These are phyloP conservation scores for Limenitis camilla DNA, from an alignment of 2,888 invertebrate genomes.

Conservation along the genomic window DNA sequence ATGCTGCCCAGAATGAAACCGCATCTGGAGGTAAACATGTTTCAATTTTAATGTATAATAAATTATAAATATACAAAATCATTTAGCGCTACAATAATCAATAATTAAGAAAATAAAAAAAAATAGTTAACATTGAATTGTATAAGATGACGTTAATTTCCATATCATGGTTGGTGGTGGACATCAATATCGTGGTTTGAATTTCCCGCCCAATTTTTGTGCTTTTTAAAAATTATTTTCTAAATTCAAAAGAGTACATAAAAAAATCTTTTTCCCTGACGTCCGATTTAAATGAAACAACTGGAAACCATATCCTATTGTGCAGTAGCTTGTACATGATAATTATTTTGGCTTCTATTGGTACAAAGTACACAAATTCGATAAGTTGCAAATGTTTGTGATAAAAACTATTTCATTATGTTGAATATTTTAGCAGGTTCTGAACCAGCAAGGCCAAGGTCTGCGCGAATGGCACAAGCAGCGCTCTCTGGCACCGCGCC, in stretches of 20 bases:
- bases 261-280: too few species aligned
- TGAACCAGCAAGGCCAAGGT: conserved; percentile 77
- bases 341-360: background rate
- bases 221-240: too few species aligned
- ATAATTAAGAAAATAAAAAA: too few species aligned
- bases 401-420: background rate
- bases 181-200: too few species aligned
- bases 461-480: conserved; percentile 83
- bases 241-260: too few species aligned
- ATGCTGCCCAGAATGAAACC: conserved; percentile 74
- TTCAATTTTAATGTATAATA: background rate
- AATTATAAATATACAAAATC: conserved; percentile 1
- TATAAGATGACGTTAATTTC: too few species aligned
- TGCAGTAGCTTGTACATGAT: too few species aligned
- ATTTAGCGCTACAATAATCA: background rate
- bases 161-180: too few species aligned
- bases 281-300: too few species aligned
- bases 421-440: conserved; percentile 54
- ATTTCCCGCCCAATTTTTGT: too few species aligned
- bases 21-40: conserved; percentile 46
- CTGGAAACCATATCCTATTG: too few species aligned
- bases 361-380: conserved; percentile 16
- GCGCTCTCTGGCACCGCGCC: conserved; percentile 74
- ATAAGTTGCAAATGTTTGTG: background rate
- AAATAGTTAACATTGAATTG: too few species aligned